These are phyloP conservation scores for Zelostemma sp. DNA, from an alignment of 1,140 invertebrate species.

Conservation along the genomic window DNA sequence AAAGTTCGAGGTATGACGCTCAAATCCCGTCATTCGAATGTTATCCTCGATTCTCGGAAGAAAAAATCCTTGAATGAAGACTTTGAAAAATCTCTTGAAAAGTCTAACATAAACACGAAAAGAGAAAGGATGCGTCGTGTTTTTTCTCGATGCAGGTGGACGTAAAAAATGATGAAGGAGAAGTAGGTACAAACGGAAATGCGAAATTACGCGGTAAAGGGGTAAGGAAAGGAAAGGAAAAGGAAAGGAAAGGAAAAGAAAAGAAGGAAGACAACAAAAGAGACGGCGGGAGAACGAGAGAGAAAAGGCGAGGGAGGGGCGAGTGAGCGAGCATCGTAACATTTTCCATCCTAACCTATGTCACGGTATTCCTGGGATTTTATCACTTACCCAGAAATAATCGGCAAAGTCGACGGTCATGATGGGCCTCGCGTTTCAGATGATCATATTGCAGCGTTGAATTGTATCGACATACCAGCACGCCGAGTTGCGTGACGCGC, in stretches of 20 bases:
- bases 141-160: conserved; percentile 16
- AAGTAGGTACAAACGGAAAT: neutral
- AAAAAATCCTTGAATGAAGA: too few species aligned
- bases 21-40: too few species aligned
- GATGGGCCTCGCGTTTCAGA: conserved; percentile 60
- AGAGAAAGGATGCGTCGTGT: conserved; percentile 19
- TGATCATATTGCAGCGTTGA: conserved; percentile 47
- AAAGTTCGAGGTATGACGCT: too few species aligned
- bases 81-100: too few species aligned
- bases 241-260: neutral
- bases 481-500: conserved; percentile 21
- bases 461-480: conserved; percentile 19
- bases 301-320: neutral
- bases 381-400: conserved; percentile 83
- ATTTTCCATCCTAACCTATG: conserved; percentile 21
- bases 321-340: neutral
- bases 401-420: conserved; percentile 87
- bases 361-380: neutral
- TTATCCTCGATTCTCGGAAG: too few species aligned
- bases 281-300: neutral
- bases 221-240: neutral
- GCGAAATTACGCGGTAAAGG: conserved; percentile 7
- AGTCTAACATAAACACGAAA: too few species aligned
- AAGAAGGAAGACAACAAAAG: neutral
- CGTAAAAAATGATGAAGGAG: neutral